Base-by-base conservation (phyloP, 2,888 invertebrate species). In the Drosophila pseudotalamancana region DNA sequence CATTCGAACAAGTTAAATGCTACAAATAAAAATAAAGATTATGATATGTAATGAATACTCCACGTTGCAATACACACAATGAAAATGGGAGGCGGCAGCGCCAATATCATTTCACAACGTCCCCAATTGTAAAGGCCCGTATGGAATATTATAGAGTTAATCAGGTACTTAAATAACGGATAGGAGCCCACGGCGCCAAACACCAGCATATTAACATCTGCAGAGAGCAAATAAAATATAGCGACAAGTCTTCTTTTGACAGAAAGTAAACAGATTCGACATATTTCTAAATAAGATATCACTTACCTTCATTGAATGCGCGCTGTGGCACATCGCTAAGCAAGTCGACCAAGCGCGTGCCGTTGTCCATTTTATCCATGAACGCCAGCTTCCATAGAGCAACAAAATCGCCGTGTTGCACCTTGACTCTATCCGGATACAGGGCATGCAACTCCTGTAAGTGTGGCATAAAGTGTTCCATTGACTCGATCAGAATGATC, bases 101-200 rank as follows among this genome's bases (percentile, higher is more conserved):
- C 92, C 3, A 95, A 90, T 86, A 93, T 95, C 61, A 95, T 91
- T 77, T 94, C 93, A 21, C 93, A 92, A 69, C 94, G 92, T 31
- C 95, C 96, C 62, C 92, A 89, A 23, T 92, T 91, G 60, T 92
- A 91, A 4, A 94, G 89, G 50, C 92, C 92, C 54, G 92, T 92
- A 90, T 94, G 94, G 76, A 94, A 93, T 4, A 94, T 90, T 49
- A 94, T 90, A 19, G 93, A 93, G 72, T 92, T 92, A 27, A 95
- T 92, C 55, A 96, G 83, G 89, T 94, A 93, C 75, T 92, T 93
- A n/a, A 95, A 92, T 89, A 95, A 95, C 1, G 89, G 88, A 21
- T 92, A 77, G 6, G 89, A 89, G 0, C 91, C 90, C 2, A 90
- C 86, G 6, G 92, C 92, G 1, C 93, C 92, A 91, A 94, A 92